Base-by-base conservation (phyloP, 53 echinoderm and acorn worm genomes). In the Patiria pectinifera region DNA sequence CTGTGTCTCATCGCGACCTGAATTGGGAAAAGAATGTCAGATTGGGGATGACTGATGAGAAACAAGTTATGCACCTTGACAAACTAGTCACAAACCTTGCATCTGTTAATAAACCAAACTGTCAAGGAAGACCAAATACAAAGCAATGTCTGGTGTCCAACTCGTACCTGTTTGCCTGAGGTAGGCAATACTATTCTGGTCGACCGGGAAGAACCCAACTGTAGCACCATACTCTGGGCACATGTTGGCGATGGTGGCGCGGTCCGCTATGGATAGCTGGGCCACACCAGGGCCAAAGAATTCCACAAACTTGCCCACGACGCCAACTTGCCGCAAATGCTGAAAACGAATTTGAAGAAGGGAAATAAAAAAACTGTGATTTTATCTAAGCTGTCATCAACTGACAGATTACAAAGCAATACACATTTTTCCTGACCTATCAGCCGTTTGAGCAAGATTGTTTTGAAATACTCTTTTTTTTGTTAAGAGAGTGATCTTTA, bases 301-400 rank as follows among this genome's bases (percentile, higher is more conserved):
- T 89, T 98, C 98, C 2, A 98, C 98, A 95, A 98, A 98, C 91
- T 98, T 98, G 84, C 98, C 98, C 21, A 98, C 98, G n/a, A 98
- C 98, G 58, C 98, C 98, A 60, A 98, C 85, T 83, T 98, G 98
- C 19, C 98, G 89, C 49, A 98, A 87, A 89, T 98, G 98, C 98
- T 97, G 47, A 21, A 58, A 78, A 77, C 19, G 35, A 35, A 35
- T 35, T 35, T 35, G 35, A 35, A 35, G 0, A 35, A 35, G 35
- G 35, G 35, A 35, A 35, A 35, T 35, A 91, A 86, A 83, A 83
- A 62, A 78, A 2, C 84, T 75, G 35, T 23, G n/a, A 60, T 26
- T 83, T 3, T 6, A 48, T 26, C 2, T 18, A 4, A 53, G 53
- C 0, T 53, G 5, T 53, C 53, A 53, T 53, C 53, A 53, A 53